A percentile compares a stretch with the other conserved stretches of the same genome.
phyloP scores from a whole-genome alignment of 2,888 invertebrate species.

The Ichneumon xanthorius region DNA sequence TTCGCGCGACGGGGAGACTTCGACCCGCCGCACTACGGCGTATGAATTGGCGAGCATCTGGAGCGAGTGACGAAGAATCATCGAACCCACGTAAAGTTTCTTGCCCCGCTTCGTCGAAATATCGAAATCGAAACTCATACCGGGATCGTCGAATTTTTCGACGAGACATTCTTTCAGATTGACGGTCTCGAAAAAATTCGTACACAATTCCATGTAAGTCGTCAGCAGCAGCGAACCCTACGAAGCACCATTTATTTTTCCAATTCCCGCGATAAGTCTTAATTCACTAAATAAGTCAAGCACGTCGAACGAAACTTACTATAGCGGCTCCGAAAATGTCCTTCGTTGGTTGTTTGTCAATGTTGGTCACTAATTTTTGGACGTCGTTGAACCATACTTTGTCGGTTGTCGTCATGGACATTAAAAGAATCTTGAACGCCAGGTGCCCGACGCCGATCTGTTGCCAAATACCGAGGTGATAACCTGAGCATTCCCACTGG shows the following conservation, averaged over 20 bases:
- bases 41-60: constrained; percentile 94
- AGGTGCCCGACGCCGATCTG: constrained; percentile 92
- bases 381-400: constrained; percentile 87
- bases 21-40: constrained; percentile 86
- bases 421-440: constrained; percentile 90
- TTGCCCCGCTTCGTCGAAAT: constrained; percentile 71
- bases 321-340: constrained; percentile 90
- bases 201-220: constrained; percentile 88
- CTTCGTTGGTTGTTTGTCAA: constrained; percentile 87
- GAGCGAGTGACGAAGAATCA: constrained; percentile 91
- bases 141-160: constrained; percentile 75
- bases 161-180: constrained; percentile 80
- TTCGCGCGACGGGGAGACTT: constrained; percentile 63
- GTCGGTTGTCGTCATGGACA: constrained; percentile 83
- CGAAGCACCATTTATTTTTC: constrained; percentile 65
- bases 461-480: constrained; percentile 88
- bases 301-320: constrained; percentile 84
- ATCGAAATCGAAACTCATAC: constrained; percentile 72
- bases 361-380: constrained; percentile 90
- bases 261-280: constrained; percentile 62
- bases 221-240: constrained; percentile 90
- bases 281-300: constrained; percentile 6
- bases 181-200: constrained; percentile 88
- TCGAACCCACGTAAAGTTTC: constrained; percentile 87
- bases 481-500: constrained; percentile 90